Evolutionary conservation across 2,888 invertebrate species (phyloP), one percentile per base, ranked within the genome.

Genomic region (Torymus aiolomorphi): DNA sequence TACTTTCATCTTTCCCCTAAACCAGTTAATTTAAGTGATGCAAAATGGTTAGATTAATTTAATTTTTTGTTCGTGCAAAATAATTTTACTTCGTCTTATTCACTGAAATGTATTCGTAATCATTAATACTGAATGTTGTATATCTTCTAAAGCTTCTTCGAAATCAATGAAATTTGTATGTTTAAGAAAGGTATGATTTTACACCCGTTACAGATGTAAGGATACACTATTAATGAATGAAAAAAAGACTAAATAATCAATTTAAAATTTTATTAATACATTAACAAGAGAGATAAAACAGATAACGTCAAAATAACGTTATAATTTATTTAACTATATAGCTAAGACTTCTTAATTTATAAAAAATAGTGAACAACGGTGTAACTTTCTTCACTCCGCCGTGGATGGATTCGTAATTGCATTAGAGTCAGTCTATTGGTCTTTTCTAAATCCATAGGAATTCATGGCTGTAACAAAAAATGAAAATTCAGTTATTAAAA

Each of bases 381-480:
- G 13, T 51, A 61, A 59, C 18, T 13, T 59, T 74, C 54, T 5
- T 63, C n/a, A 51, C 49, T 71, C 51, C 24, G 24, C 16, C 42
- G 13, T 73, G 63, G 42, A 65, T 73, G 52, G 65, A 57, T 31
- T 65, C 20, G 12, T 51, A 3, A 57, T 76, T 16, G 10, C 54
- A 51, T 16, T 24, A 12, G 16, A 57, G 8, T 78, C 76, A 76
- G 78, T 78, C 76, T 80, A 77, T 82, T 86, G 86, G 81, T 92
- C 91, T 84, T 93, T 95, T 84, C 93, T 94, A 90, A 94, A 95
- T 69, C 96, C 96, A 87, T 94, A 96, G 0, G 94, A 94, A 89
- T 95, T 94, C 88, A 95, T 94, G 14, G 94, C 93, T 93, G 92
- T 67, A 92, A 92, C 83, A 88, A 74, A 82, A 88, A 87, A 85